Evolutionary conservation across 2,113 vertebrate species (phyloP).

Genomic region (Oreotrochilus melanogaster): DNA sequence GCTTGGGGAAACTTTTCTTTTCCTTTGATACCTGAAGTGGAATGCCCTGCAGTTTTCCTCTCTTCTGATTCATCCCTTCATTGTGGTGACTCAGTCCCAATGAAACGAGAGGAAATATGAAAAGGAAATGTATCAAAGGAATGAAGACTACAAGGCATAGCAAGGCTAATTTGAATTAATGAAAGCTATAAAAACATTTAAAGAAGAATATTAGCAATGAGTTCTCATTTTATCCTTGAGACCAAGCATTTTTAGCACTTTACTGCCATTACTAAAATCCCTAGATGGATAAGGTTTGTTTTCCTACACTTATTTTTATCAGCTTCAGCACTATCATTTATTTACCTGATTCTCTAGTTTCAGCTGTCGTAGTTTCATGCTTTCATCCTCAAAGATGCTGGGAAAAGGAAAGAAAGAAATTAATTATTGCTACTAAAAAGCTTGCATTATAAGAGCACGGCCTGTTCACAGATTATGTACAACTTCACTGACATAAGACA

Average conservation of each 20-base stretch:
- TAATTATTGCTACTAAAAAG: background rate
- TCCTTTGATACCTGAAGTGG: background rate
- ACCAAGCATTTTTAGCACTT: background rate
- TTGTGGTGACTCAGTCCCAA: background rate
- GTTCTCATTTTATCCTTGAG: background rate
- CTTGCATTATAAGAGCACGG: background rate
- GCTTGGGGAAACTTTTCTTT: background rate
- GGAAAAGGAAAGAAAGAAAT: constrained; percentile 34
- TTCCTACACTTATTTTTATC: background rate
- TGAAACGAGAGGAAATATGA: background rate
- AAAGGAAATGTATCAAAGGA: background rate
- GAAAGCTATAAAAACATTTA: background rate
- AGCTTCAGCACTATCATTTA: constrained; percentile 49
- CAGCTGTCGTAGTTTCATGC: constrained; percentile 86
- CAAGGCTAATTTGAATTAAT: background rate
- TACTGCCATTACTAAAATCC: background rate
- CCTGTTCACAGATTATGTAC: background rate
- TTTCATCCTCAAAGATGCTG: constrained; percentile 89
- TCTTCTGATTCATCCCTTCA: background rate
- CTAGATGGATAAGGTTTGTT: background rate
- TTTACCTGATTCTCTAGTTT: constrained; percentile 94
- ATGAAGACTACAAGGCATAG: background rate
- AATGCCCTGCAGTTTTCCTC: background rate
- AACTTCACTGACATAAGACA: background rate
- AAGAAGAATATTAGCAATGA: background rate